phyloP scores from a whole-genome alignment of 2,888 invertebrate species.

The Listrodromus nycthemerus region DNA sequence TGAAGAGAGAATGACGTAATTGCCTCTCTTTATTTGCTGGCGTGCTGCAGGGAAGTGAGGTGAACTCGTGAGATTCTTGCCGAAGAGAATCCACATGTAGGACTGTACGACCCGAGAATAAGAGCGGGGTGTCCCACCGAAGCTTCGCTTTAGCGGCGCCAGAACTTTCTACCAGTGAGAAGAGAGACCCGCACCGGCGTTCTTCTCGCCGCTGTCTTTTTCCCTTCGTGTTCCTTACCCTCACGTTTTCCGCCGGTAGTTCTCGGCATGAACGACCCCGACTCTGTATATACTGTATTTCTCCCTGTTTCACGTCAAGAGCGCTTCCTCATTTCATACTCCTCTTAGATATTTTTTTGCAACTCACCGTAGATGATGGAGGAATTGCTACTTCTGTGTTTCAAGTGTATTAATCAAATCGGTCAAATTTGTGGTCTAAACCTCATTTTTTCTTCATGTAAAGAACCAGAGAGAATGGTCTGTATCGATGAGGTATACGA shows the following conservation, averaged over 20 bases:
- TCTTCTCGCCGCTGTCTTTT: not conserved
- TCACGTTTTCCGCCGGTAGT: constrained; percentile 25
- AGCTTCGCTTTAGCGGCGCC: constrained; percentile 45
- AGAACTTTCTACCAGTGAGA: constrained; percentile 50
- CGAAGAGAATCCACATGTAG: constrained; percentile 14
- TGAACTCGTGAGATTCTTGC: constrained; percentile 11
- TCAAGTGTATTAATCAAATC: constrained; percentile 24
- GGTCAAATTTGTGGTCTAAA: not conserved
- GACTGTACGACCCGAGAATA: constrained; percentile 29
- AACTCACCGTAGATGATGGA: constrained; percentile 11
- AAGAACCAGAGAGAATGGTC: constrained; percentile 11
- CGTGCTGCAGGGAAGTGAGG: constrained; percentile 18
- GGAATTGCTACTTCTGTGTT: not conserved
- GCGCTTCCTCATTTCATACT: constrained; percentile 56
- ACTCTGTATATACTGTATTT: constrained; percentile 53
- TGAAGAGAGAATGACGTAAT: constrained; percentile 64
- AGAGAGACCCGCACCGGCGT: constrained; percentile 36
- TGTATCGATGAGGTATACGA: constrained; percentile 30
- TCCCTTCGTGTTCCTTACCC: constrained; percentile 34
- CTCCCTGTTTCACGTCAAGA: constrained; percentile 57
- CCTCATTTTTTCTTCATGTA: not conserved
- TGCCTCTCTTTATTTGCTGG: constrained; percentile 64
- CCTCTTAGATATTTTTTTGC: constrained; percentile 33
- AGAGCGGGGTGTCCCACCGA: constrained; percentile 40
- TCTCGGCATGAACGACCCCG: constrained; percentile 14